A percentile compares a stretch with the other conserved stretches of the same genome.
phyloP scores from a whole-genome alignment of 2,797 vertebrate genomes.

The Sylvilagus floridanus region DNA sequence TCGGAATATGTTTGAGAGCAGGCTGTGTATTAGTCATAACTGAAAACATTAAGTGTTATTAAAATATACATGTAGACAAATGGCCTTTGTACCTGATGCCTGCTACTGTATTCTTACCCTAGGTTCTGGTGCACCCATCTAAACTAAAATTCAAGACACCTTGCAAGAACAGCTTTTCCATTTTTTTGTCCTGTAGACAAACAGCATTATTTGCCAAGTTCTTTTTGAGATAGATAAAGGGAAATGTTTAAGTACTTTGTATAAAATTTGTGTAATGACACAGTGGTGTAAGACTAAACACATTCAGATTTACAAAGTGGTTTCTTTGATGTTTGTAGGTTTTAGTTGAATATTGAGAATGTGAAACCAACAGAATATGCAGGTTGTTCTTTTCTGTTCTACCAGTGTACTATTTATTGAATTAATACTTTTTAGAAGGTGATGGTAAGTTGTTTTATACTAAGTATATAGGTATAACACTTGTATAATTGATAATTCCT shows the following conservation, averaged over 20 bases:
- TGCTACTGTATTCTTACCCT: not conserved
- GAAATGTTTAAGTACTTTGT: not conserved
- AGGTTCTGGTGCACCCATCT: not conserved
- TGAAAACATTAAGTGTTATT: not conserved
- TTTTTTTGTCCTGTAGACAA: not conserved
- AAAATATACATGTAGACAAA: not conserved
- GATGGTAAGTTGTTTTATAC: not conserved
- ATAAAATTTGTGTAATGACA: not conserved
- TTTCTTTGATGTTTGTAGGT: not conserved
- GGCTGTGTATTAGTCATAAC: constrained; percentile 54
- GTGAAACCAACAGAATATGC: not conserved
- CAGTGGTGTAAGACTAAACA: not conserved
- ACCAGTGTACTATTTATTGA: not conserved
- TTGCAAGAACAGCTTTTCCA: not conserved
- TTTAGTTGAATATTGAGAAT: constrained; percentile 39
- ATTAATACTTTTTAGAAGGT: not conserved
- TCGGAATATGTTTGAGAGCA: constrained; percentile 27
- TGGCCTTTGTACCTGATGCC: not conserved
- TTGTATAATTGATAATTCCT: not conserved
- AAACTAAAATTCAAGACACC: constrained; percentile 4
- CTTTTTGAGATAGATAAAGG: not conserved
- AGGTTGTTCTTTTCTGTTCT: not conserved
- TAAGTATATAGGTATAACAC: not conserved
- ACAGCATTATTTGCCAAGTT: not conserved
- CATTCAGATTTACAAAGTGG: not conserved